Evolutionary conservation across 1,140 invertebrate genomes (phyloP), one percentile per base, ranked within the genome.

Genomic region (Lordiphosa mommai): DNA sequence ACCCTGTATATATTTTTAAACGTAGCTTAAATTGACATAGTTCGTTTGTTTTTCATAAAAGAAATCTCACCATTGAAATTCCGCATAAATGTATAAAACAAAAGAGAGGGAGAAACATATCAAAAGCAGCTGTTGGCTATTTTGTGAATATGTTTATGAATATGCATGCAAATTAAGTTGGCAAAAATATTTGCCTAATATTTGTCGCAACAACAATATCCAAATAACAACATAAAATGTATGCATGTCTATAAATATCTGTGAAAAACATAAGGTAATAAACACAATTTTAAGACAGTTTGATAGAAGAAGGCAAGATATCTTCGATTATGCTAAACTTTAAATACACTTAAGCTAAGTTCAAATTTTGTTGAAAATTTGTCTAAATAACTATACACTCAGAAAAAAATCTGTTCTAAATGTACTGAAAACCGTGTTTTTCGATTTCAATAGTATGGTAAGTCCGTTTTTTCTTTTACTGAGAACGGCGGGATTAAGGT

Each of bases 11-110:
- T 12, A 3, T 41, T 10, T 12, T 27, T 7, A 20, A 5, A 3
- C 40, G 27, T 43, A 13, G 2, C 40, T 34, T 17, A 32, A 43
- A 41, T 36, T 61, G 61, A 40, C 70, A 72, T 27, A 63, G 57
- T 58, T 73, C 17, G 27, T 43, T 43, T 49, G n/a, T n/a, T 49
- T 38, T 16, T 12, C 33, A 50, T 23, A 53, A 59, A 51, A 57
- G 34, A 64, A 69, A 64, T 72, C 46, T 59, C 38, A 50, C 8
- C 43, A 46, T 47, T 40, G 33, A 44, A 43, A 52, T 64, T 61
- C 23, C 38, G 34, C 52, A 32, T 48, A 58, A n/a, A 12, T 16
- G 13, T 36, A 32, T 8, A 13, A 2, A 43, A 14, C 2, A n/a
- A 29, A 12, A 9, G 9, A 27, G 16, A n/a, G 8, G 13, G 37